phyloP scores from a whole-genome alignment of 2,888 invertebrate genomes.

The Drosophila paranaensis region DNA sequence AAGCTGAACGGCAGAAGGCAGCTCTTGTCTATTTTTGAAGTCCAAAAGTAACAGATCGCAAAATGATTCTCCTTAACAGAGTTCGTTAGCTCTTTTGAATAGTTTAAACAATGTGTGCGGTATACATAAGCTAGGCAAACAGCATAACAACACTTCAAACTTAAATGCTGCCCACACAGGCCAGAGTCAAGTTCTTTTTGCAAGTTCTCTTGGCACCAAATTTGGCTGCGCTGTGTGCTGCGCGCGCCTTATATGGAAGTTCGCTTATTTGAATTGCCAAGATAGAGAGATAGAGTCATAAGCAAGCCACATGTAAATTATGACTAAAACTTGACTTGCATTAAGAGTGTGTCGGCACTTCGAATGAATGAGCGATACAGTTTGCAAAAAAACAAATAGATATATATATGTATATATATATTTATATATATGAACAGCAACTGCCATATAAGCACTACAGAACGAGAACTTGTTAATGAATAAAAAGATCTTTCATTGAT shows the following conservation, averaged over 20 bases:
- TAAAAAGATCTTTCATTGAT: slow-evolving; percentile 71
- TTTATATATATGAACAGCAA: slow-evolving; percentile 6
- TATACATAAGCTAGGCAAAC: neutral
- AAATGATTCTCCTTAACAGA: slow-evolving; percentile 18
- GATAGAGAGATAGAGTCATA: slow-evolving; percentile 58
- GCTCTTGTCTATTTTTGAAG: slow-evolving; percentile 26
- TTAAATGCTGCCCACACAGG: slow-evolving; percentile 39
- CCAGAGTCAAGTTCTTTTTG: slow-evolving; percentile 35
- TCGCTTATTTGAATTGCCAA: slow-evolving; percentile 49
- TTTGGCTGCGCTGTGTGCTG: slow-evolving; percentile 51
- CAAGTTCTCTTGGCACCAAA: slow-evolving; percentile 53
- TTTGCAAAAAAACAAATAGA: slow-evolving; percentile 3
- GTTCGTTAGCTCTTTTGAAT: neutral
- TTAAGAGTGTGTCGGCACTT: slow-evolving; percentile 47
- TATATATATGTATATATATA: neutral
- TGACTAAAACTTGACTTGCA: slow-evolving; percentile 72
- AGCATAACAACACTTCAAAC: slow-evolving; percentile 35
- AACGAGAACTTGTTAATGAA: slow-evolving; percentile 71
- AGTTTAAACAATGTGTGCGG: slow-evolving; percentile 40
- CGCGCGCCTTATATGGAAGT: slow-evolving; percentile 54
- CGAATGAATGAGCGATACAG: slow-evolving; percentile 55
- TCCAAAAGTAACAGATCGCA: slow-evolving; percentile 5
- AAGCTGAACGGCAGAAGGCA: neutral
- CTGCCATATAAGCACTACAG: slow-evolving; percentile 65
- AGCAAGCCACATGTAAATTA: slow-evolving; percentile 66